A percentile compares a stretch with the other conserved stretches of the same genome.
Evolutionary conservation across 2,113 vertebrate species (phyloP).

Genomic region (Phyllopteryx taeniolatus): DNA sequence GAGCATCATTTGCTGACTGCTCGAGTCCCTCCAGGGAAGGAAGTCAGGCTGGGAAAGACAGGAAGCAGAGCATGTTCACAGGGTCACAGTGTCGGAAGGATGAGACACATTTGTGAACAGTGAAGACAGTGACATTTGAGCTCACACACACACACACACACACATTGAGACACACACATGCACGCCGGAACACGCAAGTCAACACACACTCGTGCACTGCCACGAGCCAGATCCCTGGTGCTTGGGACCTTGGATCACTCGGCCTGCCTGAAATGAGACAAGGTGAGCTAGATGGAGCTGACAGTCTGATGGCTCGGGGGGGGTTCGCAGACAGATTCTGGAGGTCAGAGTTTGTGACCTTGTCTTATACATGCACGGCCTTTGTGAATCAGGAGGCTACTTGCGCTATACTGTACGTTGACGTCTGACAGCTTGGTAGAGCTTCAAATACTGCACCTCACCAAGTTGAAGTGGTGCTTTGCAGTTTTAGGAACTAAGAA

Average conservation of each 20-base stretch:
- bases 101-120: slow-evolving; percentile 61
- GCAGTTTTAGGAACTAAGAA: no score
- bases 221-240: slow-evolving; percentile 50
- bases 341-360: slow-evolving; percentile 10
- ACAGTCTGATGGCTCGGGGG: slow-evolving; percentile 48
- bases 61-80: slow-evolving; percentile 62
- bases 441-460: not conserved
- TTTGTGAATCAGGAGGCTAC: not conserved
- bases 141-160: slow-evolving; percentile 14
- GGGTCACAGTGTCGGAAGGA: slow-evolving; percentile 68
- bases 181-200: not conserved
- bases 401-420: not conserved
- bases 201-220: slow-evolving; percentile 11
- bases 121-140: slow-evolving; percentile 60
- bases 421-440: not conserved
- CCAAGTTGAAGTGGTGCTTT: not conserved
- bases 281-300: slow-evolving; percentile 58
- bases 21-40: slow-evolving; percentile 59
- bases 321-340: slow-evolving; percentile 26
- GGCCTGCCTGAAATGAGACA: slow-evolving; percentile 57
- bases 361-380: not conserved
- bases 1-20: slow-evolving; percentile 59
- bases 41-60: slow-evolving; percentile 61
- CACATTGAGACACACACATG: not conserved
- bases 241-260: slow-evolving; percentile 62